A percentile compares a stretch with the other conserved stretches of the same genome.
Conservation (phyloP, 2,888 invertebrate species). For the Parochlus steinenii region DNA sequence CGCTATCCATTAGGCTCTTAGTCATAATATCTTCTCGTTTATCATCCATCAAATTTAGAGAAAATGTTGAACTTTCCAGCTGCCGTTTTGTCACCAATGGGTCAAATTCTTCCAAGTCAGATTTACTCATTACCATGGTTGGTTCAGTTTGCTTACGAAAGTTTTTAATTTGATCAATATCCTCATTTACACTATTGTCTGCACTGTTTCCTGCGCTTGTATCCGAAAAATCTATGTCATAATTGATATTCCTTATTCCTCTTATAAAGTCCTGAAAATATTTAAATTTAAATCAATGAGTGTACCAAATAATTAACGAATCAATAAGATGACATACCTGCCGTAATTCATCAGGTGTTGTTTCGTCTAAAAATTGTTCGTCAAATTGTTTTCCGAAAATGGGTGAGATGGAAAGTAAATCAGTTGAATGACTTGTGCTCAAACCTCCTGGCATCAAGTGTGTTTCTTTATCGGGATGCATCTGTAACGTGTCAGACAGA, state of each 20-base stretch:
- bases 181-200: constrained; percentile 51
- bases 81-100: constrained; percentile 21
- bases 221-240: constrained; percentile 61
- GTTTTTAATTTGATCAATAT: constrained; percentile 22
- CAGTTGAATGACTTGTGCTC: constrained; percentile 23
- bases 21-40: constrained; percentile 14
- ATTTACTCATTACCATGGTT: constrained; percentile 32
- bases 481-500: constrained; percentile 1
- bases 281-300: no score
- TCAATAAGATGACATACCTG: constrained; percentile 34
- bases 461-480: background rate
- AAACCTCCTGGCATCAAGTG: no score
- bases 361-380: constrained; percentile 39
- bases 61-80: background rate
- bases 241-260: constrained; percentile 52
- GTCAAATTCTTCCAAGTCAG: constrained; percentile 29
- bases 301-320: no score
- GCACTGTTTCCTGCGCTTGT: constrained; percentile 44
- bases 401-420: constrained; percentile 41
- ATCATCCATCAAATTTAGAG: constrained; percentile 7
- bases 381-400: constrained; percentile 37
- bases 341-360: constrained; percentile 40
- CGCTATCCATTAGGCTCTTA: constrained; percentile 25
- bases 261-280: constrained; percentile 2
- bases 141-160: constrained; percentile 31